These are phyloP conservation scores for Phortica magna DNA, from an alignment of 2,888 invertebrate genomes.

Conservation along the genomic window DNA sequence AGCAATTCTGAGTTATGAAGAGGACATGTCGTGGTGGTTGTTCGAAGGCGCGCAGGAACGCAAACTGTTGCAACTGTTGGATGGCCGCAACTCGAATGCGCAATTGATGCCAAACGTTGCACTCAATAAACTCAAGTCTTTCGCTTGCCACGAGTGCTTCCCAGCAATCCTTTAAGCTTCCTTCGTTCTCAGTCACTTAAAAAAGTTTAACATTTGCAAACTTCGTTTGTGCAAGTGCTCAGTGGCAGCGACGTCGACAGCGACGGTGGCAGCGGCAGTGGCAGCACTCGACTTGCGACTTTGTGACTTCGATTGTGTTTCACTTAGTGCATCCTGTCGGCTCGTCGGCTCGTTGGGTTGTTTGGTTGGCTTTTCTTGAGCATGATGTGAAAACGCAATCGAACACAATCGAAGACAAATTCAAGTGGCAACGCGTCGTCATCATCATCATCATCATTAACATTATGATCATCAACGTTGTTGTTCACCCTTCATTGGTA, in stretches of 20 bases:
- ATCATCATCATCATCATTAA: no score
- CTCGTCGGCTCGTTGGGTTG: no score
- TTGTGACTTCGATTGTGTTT: conserved; percentile 9
- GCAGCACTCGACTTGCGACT: conserved; percentile 15
- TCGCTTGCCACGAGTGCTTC: conserved; percentile 26
- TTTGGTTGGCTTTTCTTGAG: neutral
- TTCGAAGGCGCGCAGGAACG: neutral
- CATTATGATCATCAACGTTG: neutral
- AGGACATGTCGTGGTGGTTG: no score
- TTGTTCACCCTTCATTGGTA: conserved; percentile 14
- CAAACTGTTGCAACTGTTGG: neutral
- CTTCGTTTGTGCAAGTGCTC: neutral
- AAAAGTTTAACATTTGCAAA: conserved; percentile 27
- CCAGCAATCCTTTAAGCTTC: conserved; percentile 27
- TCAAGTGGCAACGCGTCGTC: neutral
- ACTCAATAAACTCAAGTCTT: conserved; percentile 21
- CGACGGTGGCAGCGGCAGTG: neutral
- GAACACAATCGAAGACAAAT: neutral
- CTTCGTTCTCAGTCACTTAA: conserved; percentile 35
- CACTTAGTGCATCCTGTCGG: no score
- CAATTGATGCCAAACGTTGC: conserved; percentile 22
- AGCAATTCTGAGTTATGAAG: no score
- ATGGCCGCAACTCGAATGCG: neutral
- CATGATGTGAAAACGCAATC: conserved; percentile 10
- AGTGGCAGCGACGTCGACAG: neutral